Base-by-base conservation (phyloP, 2,888 invertebrate species). In the Isoperla grammatica region DNA sequence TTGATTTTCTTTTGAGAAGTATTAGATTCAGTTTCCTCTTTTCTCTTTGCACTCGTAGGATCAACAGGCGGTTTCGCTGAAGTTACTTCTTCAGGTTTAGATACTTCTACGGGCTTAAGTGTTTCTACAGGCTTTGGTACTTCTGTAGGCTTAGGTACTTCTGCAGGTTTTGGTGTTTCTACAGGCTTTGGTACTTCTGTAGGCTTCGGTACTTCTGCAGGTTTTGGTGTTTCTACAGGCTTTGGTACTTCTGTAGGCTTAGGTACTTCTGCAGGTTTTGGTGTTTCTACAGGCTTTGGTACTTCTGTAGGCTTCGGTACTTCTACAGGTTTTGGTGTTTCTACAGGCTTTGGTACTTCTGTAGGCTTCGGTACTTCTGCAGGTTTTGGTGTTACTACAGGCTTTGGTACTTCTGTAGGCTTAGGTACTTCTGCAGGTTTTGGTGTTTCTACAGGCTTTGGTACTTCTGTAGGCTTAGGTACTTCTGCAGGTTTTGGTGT, bases 191-290 rank as follows among this genome's bases (percentile, higher is more conserved):
- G 19, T 62, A 59, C 49, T 67, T 67, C 55, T 67, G 66, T 42
- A 68, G 64, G 58, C 67, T 67, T 43, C 68, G 65, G 49, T 68
- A 68, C 62, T 67, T 68, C 11, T 69, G 63, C 6, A 67, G 68
- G 61, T 68, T 67, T 42, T 67, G 63, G 35, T 40, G 35, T 19
- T 43, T 60, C 46, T 48, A 61, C 60, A 50, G 55, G 60, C 56
- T 60, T 61, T 39, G 58, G 48, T 64, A 69, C 68, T 17, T 8
- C 22, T n/a, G 71, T 69, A 60, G 73, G 72, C 61, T 73, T 70
- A 1, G 74, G 73, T 11, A 72, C 67, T 49, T 71, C 71, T 17
- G 71, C 67, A 12, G 70, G 65, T 67, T 67, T 70, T 29, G 72
- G 67, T 13, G 66, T 65, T 63, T 67, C 61, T 42, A 56, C 46